phyloP scores from a whole-genome alignment of 2,797 vertebrate genomes.

The Oreochromis mossambicus region DNA sequence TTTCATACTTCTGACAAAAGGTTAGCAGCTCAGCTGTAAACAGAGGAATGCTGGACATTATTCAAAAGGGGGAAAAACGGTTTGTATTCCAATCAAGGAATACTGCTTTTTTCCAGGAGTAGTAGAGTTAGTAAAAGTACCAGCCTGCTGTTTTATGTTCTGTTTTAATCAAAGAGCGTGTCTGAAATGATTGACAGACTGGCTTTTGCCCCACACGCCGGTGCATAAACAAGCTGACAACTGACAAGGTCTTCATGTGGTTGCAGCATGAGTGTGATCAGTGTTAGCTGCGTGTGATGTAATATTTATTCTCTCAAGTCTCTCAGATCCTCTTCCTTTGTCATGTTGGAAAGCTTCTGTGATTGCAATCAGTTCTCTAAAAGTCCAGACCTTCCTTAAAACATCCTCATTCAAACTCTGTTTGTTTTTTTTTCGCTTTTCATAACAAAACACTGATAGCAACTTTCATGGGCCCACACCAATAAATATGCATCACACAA shows the following conservation, averaged over 20 bases:
- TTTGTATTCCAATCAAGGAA: slow-evolving; percentile 34
- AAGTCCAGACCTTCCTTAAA: background rate
- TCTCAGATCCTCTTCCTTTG: background rate
- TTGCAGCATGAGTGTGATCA: slow-evolving; percentile 8
- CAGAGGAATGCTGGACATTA: background rate
- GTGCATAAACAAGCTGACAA: background rate
- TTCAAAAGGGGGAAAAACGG: background rate
- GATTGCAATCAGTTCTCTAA: background rate
- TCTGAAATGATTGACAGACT: slow-evolving; percentile 35
- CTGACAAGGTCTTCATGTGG: slow-evolving; percentile 22
- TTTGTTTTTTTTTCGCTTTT: background rate
- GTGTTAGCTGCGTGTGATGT: slow-evolving; percentile 8
- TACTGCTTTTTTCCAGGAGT: background rate
- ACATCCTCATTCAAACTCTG: background rate
- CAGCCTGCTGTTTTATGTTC: slow-evolving; percentile 7
- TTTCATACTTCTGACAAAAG: background rate
- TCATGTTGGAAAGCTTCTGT: background rate
- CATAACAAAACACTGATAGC: background rate
- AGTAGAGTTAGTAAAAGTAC: background rate
- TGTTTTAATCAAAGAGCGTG: slow-evolving; percentile 27
- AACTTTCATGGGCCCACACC: background rate
- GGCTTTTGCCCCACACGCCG: background rate
- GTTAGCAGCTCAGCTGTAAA: background rate
- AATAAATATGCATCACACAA: background rate
- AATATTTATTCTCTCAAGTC: background rate